These are phyloP conservation scores for Columba livia DNA, from an alignment of 2,113 vertebrate genomes.

Conservation along the genomic window DNA sequence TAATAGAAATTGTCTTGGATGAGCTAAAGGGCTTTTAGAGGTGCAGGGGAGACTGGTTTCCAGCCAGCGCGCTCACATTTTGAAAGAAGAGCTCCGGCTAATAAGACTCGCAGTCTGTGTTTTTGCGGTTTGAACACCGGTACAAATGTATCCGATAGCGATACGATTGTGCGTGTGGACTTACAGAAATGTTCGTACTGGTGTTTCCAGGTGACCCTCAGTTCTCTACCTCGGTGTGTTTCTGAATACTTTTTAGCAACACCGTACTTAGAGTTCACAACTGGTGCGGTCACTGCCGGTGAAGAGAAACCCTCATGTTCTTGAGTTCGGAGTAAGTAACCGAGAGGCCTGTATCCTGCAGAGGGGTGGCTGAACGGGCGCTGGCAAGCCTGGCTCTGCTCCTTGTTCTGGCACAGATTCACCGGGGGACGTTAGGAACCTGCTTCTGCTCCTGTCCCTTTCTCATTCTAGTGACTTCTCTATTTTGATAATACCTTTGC, in stretches of 20 bases:
- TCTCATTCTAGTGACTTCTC: not conserved
- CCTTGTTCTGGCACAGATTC: not conserved
- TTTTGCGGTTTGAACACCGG: not conserved
- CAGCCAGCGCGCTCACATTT: not conserved
- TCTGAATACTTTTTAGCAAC: not conserved
- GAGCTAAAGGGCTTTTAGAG: not conserved
- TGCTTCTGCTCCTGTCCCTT: not conserved
- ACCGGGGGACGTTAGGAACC: not conserved
- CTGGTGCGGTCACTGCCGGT: not conserved
- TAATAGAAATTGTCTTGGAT: not conserved
- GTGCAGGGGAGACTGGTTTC: not conserved
- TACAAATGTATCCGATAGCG: not conserved
- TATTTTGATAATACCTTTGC: not conserved
- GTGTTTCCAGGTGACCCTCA: not conserved
- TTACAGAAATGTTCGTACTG: not conserved
- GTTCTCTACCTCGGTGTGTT: not conserved
- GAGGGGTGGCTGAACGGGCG: not conserved
- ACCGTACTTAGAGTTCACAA: accelerated
- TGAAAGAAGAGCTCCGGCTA: not conserved
- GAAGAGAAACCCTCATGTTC: not conserved
- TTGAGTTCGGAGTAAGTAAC: not conserved
- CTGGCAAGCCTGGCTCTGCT: not conserved
- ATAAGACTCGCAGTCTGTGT: not conserved
- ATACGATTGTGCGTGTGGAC: accelerated
- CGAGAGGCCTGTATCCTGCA: not conserved